Evolutionary conservation across 2,888 invertebrate species (phyloP), one percentile per base, ranked within the genome.

Genomic region (Molanna angustata): DNA sequence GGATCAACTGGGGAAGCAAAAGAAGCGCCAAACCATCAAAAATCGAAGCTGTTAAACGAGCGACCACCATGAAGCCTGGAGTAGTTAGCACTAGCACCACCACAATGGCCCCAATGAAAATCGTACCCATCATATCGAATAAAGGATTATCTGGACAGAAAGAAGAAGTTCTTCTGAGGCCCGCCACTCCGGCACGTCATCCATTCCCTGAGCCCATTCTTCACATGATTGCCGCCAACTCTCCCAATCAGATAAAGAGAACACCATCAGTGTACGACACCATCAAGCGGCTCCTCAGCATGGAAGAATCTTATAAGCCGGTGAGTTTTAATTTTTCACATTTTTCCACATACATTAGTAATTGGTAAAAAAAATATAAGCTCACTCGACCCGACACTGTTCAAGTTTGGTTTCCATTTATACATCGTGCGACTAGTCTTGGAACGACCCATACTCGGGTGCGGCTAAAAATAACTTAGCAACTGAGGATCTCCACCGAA

Each of bases 101-200:
- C 14, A 49, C 48, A 4, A 13, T n/a, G 2, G 13, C 37, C 4
- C 41, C 39, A 6, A 44, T 48, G 53, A 49, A 46, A 40, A 46
- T 59, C 39, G 59, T 61, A 18, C 46, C 60, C 4, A 53, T 63
- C 9, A 37, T 58, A 17, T 66, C 18, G 54, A 57, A 17, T 62
- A 64, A n/a, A n/a, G n/a, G n/a, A n/a, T 22, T 32, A 4, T 62
- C 62, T 17, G 84, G 84, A 1, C 82, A 86, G 63, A 83, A 84
- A 61, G 85, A 86, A 67, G 76, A 82, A 42, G 80, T 82, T 9
- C 68, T 85, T 62, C 78, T 82, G 52, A 71, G 83, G 57, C 84
- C 84, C 3, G 76, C 79, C 2, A 76, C 79, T 19, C 79, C 79
- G 35, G 71, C 72, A 1, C 67, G 75, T 51, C 73, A 73, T 60